phyloP scores from a whole-genome alignment of 2,888 invertebrate genomes.

The Papilio protenor region DNA sequence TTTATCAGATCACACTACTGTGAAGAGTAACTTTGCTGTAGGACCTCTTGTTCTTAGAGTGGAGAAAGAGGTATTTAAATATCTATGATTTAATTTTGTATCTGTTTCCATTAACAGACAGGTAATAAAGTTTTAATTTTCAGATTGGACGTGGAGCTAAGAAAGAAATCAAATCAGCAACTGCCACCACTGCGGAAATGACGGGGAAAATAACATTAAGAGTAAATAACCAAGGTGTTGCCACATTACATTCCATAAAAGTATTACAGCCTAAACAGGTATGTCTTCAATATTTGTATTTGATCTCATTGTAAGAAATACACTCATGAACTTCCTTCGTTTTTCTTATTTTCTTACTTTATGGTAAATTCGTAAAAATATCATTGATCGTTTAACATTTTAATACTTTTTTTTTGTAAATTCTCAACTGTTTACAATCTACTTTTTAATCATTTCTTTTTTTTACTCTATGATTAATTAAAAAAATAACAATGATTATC shows the following conservation, averaged over 20 bases:
- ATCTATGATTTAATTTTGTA: not conserved
- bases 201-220: conserved; percentile 90
- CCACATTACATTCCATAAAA: conserved; percentile 92
- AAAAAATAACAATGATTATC: no score
- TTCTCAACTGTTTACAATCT: not conserved
- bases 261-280: conserved; percentile 95
- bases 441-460: not conserved
- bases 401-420: not conserved
- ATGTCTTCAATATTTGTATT: conserved; percentile 45
- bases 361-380: not conserved
- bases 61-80: conserved; percentile 87
- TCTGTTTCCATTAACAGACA: not conserved
- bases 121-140: conserved; percentile 47
- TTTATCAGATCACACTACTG: conserved; percentile 91
- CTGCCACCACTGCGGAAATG: conserved; percentile 95
- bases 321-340: not conserved
- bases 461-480: conserved; percentile 19
- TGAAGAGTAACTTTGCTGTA: conserved; percentile 91
- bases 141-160: conserved; percentile 91
- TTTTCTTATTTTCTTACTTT: not conserved
- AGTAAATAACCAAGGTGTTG: conserved; percentile 91
- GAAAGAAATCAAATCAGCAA: conserved; percentile 92
- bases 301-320: not conserved
- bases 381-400: not conserved
- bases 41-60: conserved; percentile 92